Base-by-base conservation (phyloP, 92 coral and sea anemone species). In the Anthopleura xanthogrammica region DNA sequence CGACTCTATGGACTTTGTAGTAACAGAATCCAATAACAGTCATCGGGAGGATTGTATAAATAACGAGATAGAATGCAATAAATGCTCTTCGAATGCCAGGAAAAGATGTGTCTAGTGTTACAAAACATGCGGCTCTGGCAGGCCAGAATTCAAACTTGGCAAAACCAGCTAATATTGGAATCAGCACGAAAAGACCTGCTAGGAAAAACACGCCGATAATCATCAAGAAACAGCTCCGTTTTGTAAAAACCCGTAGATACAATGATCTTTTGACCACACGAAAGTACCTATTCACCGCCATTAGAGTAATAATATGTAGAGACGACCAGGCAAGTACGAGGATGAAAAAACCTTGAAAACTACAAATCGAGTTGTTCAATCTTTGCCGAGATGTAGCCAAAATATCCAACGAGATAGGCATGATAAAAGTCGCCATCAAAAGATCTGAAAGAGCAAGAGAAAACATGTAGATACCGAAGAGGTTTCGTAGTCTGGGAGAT, bases 381-480 rank as follows among this genome's bases (percentile, higher is more conserved):
- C 46, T 24, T 77, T 83, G 77, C 43, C 83, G 14, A 16, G 90
- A 85, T 60, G 85, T 70, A 64, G 75, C 70, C 11, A 87, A 29
- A 11, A 87, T 48, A 9, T 83, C 75, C 9, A 72, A 52, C 0
- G 86, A 62, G 2, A 83, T 60, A 17, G 91, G 86, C 79, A 83
- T 72, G 54, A 78, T 78, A 3, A 86, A 42, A 20, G 85, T 17
- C 23, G 89, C 85, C 88, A 88, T 75, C 7, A 82, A 41, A 36
- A 91, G 60, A 64, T 91, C 94, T 24, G 91, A 88, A 2, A 88
- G 68, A 43, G 94, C 94, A 84, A 91, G 82, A 40, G 90, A 88
- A 41, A 76, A 82, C 22, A 91, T 80, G 19, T 85, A 86, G 5
- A 87, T 84, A 19, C 84, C 87, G n/a, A 91, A 83, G 23, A 81